Evolutionary conservation across 1,140 invertebrate genomes (phyloP), one percentile per base, ranked within the genome.

Genomic region (Caligus rogercresseyi): DNA sequence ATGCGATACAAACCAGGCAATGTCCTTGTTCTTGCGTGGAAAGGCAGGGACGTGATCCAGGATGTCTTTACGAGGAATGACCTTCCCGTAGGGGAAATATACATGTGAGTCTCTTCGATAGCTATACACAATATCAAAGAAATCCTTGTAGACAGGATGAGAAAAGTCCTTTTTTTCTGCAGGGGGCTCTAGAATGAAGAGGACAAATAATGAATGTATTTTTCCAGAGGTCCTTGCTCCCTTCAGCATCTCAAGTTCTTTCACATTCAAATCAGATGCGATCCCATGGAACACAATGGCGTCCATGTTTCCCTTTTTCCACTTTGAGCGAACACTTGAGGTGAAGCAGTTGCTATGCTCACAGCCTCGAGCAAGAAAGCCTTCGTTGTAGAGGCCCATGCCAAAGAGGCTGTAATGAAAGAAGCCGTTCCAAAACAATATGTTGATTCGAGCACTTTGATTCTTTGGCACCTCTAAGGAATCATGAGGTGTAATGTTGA

Each of bases 1-100:
- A 74, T 96, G 95, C 20, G 90, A 95, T 16, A 96, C 91, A 73
- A 96, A 95, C 92, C 92, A 96, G 31, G 90, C 91, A 1, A 93
- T 89, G 77, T 82, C 68, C 3, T 87, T 89, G n/a, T 86, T 91
- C 73, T 93, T 94, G 71, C 18, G 20, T n/a, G n/a, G 7, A 7
- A 11, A 11, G 7, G 31, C 7, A 43, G n/a, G 7, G 7, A n/a
- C 7, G 31, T 11, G 7, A 11, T 43, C n/a, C n/a, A n/a, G 7
- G 7, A 7, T n/a, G n/a, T 11, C 7, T 43, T 7, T 11, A n/a
- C 7, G n/a, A 7, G 31, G 31, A 43, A 43, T n/a, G n/a, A 72
- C 69, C 20, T 67, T 7, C 25, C 77, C 70, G 70, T 80, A 79
- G 3, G 72, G 68, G 55, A 68, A 69, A 0, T 67, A 69, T 59